These are phyloP conservation scores for Cryptosula pallasiana DNA, from an alignment of 2,888 invertebrate species.

Conservation along the genomic window DNA sequence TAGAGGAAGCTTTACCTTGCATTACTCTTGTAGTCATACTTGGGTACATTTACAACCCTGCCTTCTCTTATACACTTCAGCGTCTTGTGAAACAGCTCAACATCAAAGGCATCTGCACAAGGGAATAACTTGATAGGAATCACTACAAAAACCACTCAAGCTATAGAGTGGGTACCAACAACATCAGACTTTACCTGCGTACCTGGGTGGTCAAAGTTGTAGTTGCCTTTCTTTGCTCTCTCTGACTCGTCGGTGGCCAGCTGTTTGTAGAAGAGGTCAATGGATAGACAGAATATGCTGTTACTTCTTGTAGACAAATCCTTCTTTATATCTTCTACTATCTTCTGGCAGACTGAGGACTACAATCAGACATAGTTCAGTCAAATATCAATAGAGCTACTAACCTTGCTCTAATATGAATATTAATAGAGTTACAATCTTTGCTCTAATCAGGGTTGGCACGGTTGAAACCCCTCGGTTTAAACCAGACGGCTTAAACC, in stretches of 20 bases:
- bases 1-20: no score
- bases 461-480: no score
- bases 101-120: conserved; percentile 81
- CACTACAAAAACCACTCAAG: no score
- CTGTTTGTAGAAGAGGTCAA: conserved; percentile 93
- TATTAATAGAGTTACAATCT: no score
- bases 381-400: no score
- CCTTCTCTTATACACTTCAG: conserved; percentile 78
- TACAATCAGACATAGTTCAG: no score
- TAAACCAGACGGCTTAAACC: no score
- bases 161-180: no score
- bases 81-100: conserved; percentile 73
- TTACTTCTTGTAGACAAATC: conserved; percentile 65
- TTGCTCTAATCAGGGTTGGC: no score
- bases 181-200: conserved; percentile 28
- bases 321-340: conserved; percentile 86
- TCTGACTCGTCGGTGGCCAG: conserved; percentile 72
- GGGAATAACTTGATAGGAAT: no score
- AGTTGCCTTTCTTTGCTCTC: conserved; percentile 76
- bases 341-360: conserved; percentile 96
- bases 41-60: conserved; percentile 80
- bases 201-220: conserved; percentile 96
- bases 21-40: conserved; percentile 88
- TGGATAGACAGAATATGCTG: conserved; percentile 88
- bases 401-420: no score